These are phyloP conservation scores for Darevskia nairensis DNA, from an alignment of 2,797 vertebrate species.

Conservation along the genomic window DNA sequence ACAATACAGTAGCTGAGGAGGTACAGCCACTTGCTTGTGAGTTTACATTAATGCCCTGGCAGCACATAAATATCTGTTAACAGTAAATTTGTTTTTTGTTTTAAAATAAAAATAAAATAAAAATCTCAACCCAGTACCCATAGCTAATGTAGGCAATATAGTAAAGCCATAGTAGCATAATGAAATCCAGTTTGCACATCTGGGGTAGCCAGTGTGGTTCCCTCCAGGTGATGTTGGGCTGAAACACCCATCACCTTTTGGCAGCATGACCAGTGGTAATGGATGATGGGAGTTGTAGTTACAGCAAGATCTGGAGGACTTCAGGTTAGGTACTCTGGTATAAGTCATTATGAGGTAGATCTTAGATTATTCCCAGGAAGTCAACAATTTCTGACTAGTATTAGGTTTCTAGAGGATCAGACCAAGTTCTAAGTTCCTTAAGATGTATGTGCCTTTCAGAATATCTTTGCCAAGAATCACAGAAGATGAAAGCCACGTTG, in stretches of 20 bases:
- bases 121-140: neutral
- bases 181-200: neutral
- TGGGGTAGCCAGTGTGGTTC: too few relatives aligned
- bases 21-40: neutral
- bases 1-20: neutral
- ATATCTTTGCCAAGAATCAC: neutral
- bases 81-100: neutral
- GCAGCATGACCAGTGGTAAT: too few relatives aligned
- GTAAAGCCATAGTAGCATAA: neutral
- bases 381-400: neutral
- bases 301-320: too few relatives aligned
- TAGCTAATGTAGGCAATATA: neutral
- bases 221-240: too few relatives aligned
- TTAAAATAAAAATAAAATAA: neutral
- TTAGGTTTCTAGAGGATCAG: neutral
- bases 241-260: too few relatives aligned
- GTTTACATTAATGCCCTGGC: neutral
- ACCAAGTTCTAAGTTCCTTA: neutral
- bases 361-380: neutral
- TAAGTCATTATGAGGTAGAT: neutral
- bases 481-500: conserved; percentile 15
- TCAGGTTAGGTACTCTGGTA: too few relatives aligned
- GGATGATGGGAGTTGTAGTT: too few relatives aligned
- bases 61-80: neutral
- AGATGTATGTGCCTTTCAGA: neutral